Evolutionary conservation across 1,140 invertebrate genomes (phyloP).

Genomic region (Eciton burchellii): DNA sequence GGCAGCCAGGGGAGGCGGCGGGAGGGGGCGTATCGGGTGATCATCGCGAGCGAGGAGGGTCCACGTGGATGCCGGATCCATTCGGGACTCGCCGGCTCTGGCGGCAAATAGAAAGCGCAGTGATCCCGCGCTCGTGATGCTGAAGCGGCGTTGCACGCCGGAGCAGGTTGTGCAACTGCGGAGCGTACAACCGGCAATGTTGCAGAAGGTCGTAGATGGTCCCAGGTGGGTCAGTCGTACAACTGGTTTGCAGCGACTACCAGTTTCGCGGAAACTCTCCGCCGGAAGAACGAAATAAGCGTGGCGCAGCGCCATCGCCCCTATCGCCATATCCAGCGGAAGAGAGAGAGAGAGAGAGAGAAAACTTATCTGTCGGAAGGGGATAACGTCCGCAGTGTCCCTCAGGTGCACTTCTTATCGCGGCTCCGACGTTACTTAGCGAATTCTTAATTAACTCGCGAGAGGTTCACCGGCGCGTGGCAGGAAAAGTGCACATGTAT

Average conservation of each 20-base stretch:
- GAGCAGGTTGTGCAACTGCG: conserved; percentile 48
- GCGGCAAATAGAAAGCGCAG: conserved; percentile 34
- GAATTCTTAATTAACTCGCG: conserved; percentile 10
- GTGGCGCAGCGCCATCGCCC: conserved; percentile 15
- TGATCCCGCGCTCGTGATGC: conserved; percentile 32
- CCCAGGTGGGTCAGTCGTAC: conserved; percentile 65
- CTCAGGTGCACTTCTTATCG: background rate
- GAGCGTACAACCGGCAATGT: background rate
- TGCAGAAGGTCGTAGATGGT: conserved; percentile 62
- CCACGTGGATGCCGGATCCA: background rate
- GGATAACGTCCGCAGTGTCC: background rate
- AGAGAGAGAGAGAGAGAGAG: background rate
- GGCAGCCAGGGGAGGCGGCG: too few species aligned
- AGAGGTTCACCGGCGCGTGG: too few species aligned
- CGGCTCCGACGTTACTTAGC: background rate
- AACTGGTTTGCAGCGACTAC: conserved; percentile 57
- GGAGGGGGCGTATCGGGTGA: too few species aligned
- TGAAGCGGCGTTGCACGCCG: conserved; percentile 9
- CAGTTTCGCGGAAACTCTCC: conserved; percentile 48
- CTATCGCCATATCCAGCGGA: conserved; percentile 4
- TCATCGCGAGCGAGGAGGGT: background rate
- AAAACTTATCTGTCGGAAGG: background rate
- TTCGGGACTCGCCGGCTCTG: background rate
- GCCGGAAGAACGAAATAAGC: conserved; percentile 51
- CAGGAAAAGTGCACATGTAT: too few species aligned